A percentile compares a stretch with the other conserved stretches of the same genome.
These are phyloP conservation scores for Trematocara unimaculatum DNA, from an alignment of 2,113 vertebrate genomes.

Conservation along the genomic window DNA sequence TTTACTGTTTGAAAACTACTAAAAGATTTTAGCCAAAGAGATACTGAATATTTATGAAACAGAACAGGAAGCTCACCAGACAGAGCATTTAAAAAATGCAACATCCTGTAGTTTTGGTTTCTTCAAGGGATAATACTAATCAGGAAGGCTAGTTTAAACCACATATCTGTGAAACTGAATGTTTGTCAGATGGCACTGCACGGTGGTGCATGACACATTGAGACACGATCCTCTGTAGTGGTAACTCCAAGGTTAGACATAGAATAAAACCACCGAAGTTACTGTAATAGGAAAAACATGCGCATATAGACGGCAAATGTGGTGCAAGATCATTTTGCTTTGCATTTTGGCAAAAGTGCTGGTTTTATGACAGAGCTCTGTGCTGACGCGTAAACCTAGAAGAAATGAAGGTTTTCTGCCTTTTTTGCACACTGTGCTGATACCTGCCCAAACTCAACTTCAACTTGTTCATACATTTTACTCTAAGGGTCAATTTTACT, in stretches of 20 bases:
- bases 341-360: neutral
- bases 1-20: neutral
- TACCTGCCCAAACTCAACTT: neutral
- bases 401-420: neutral
- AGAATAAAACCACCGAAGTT: neutral
- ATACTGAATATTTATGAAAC: neutral
- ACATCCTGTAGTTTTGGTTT: neutral
- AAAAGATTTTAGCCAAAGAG: fast-evolving
- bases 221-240: neutral
- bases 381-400: neutral
- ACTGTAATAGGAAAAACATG: neutral
- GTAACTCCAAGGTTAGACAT: neutral
- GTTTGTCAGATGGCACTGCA: neutral
- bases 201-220: neutral
- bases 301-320: neutral
- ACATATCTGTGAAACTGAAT: neutral
- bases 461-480: neutral
- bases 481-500: neutral
- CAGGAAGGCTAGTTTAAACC: neutral
- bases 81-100: neutral
- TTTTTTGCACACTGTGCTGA: neutral
- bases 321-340: neutral
- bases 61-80: neutral
- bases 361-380: neutral
- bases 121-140: neutral